These are phyloP conservation scores for Hybos culiciformis DNA, from an alignment of 2,888 invertebrate genomes.

Conservation along the genomic window DNA sequence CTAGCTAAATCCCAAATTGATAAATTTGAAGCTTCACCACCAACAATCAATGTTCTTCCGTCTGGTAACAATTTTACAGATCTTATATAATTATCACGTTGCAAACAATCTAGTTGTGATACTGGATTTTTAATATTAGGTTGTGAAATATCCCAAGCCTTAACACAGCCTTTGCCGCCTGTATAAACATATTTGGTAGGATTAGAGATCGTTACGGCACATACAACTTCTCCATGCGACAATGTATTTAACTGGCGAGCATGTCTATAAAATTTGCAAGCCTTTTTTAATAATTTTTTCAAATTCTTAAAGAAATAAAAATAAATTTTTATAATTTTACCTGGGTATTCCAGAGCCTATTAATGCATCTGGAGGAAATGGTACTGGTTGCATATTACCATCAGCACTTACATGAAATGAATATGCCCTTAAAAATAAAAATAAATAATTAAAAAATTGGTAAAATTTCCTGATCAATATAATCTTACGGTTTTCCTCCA, in stretches of 20 bases:
- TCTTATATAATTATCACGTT: conserved; percentile 89
- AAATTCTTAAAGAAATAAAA: neutral
- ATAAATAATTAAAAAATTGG: neutral
- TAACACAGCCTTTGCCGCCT: conserved; percentile 93
- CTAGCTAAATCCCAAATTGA: conserved; percentile 93
- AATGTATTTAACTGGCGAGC: conserved; percentile 86
- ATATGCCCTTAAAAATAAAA: conserved; percentile 59
- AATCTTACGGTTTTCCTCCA: conserved; percentile 75
- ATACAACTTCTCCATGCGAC: conserved; percentile 91
- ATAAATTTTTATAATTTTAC: conserved; percentile 1
- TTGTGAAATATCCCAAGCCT: conserved; percentile 93
- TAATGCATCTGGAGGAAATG: conserved; percentile 87
- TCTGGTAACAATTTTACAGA: conserved; percentile 89
- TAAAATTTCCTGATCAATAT: conserved; percentile 7
- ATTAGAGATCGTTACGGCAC: conserved; percentile 91
- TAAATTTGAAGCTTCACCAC: conserved; percentile 88
- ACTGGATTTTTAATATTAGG: conserved; percentile 75
- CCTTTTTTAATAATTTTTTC: neutral
- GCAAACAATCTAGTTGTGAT: conserved; percentile 84
- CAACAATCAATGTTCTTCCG: conserved; percentile 85
- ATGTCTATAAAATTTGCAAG: conserved; percentile 41
- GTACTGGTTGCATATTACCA: conserved; percentile 81
- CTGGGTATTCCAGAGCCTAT: conserved; percentile 81
- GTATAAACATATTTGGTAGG: conserved; percentile 90
- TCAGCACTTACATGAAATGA: conserved; percentile 88